Evolutionary conservation across 2,797 vertebrate genomes (phyloP).

Genomic region (Anniella stebbinsi): DNA sequence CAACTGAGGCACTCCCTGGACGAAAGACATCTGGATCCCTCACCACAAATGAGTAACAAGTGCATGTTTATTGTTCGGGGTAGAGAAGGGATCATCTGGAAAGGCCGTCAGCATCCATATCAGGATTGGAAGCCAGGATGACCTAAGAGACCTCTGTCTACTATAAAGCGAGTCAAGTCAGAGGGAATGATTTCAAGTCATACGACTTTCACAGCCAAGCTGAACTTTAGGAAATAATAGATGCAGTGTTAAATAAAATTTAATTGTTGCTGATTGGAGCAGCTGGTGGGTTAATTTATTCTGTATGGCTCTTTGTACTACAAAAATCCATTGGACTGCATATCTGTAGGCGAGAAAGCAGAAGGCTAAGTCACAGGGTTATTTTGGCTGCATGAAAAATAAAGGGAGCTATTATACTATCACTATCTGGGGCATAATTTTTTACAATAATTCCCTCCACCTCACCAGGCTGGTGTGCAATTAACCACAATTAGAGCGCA

Average conservation of each 20-base stretch:
- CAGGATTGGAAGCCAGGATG: slow-evolving; percentile 51
- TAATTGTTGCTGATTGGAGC: slow-evolving; percentile 55
- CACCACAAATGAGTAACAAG: slow-evolving; percentile 7
- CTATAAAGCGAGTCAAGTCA: slow-evolving; percentile 67
- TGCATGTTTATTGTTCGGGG: background rate
- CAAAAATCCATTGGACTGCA: slow-evolving; percentile 72
- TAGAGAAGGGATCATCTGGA: background rate
- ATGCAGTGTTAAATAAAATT: slow-evolving; percentile 71
- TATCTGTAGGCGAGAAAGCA: slow-evolving; percentile 70
- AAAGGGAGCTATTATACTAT: slow-evolving; percentile 76
- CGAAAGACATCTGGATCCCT: background rate
- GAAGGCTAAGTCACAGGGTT: slow-evolving; percentile 68
- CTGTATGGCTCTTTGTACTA: slow-evolving; percentile 66
- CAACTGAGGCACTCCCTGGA: background rate
- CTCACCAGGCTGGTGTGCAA: slow-evolving; percentile 64
- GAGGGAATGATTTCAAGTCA: slow-evolving; percentile 68
- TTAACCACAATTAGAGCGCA: slow-evolving; percentile 71
- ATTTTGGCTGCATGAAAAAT: slow-evolving; percentile 66
- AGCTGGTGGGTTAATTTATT: slow-evolving; percentile 73
- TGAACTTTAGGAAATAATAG: slow-evolving; percentile 73
- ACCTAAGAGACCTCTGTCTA: slow-evolving; percentile 57
- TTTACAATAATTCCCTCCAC: slow-evolving; percentile 70
- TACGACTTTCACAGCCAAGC: slow-evolving; percentile 66
- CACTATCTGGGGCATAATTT: slow-evolving; percentile 57
- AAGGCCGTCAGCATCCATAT: slow-evolving; percentile 38